Evolutionary conservation across 2,113 vertebrate species (phyloP).

Genomic region (Passer domesticus): DNA sequence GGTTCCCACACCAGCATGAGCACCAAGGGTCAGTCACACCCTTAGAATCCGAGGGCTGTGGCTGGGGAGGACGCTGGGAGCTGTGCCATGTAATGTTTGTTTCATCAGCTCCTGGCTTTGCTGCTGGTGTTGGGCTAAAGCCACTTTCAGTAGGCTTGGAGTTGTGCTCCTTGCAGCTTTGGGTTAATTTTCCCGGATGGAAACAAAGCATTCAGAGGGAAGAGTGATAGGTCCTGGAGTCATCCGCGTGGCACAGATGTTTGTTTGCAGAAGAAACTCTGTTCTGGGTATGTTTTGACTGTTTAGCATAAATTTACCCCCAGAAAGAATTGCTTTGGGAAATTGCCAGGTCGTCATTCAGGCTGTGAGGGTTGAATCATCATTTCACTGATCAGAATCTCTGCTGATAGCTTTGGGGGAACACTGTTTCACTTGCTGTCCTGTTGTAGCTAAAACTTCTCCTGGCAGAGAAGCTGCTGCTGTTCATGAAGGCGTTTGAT

Average conservation of each 20-base stretch:
- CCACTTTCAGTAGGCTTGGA: neutral
- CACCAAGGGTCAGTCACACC: neutral
- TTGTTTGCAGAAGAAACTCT: neutral
- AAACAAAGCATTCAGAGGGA: neutral
- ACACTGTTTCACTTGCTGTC: neutral
- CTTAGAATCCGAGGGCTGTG: neutral
- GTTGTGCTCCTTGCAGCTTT: neutral
- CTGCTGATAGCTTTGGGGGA: neutral
- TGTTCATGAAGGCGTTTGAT: rapidly evolving
- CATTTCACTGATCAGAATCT: neutral
- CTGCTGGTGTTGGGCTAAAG: rapidly evolving
- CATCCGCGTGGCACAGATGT: neutral
- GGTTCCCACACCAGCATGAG: rapidly evolving
- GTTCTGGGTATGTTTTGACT: neutral
- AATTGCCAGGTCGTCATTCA: neutral
- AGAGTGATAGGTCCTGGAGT: neutral
- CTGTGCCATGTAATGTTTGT: rapidly evolving
- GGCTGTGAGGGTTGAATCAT: neutral
- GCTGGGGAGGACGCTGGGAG: neutral
- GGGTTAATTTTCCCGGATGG: neutral
- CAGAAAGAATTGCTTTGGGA: neutral
- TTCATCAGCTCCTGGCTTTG: neutral
- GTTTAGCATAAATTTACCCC: neutral
- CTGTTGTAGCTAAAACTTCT: neutral
- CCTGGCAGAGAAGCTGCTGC: neutral